phyloP scores from a whole-genome alignment of 2,113 vertebrate species.

The Apodemus speciosus region DNA sequence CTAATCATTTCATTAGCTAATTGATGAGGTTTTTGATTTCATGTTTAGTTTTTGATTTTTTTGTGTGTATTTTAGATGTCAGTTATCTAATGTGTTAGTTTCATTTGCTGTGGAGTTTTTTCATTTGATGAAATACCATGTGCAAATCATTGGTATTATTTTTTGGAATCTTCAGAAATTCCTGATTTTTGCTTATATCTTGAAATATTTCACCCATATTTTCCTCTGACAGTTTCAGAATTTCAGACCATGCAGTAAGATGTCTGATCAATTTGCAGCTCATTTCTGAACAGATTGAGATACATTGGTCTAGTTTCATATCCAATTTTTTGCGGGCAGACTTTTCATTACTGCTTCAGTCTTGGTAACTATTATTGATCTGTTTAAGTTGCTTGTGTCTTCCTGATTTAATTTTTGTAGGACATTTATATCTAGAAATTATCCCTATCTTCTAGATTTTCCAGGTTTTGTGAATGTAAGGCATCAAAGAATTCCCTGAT shows the following conservation, averaged over 20 bases:
- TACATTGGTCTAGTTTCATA: neutral
- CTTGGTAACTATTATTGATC: neutral
- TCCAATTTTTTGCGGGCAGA: neutral
- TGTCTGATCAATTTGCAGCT: neutral
- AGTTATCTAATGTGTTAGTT: neutral
- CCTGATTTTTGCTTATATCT: neutral
- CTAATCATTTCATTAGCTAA: neutral
- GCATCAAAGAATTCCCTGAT: neutral
- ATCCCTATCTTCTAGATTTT: neutral
- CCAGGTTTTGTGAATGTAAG: neutral
- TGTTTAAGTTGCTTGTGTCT: neutral
- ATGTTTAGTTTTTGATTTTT: neutral
- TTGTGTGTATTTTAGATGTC: neutral
- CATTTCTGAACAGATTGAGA: neutral
- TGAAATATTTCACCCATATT: neutral
- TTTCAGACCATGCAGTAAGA: neutral
- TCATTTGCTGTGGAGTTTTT: neutral
- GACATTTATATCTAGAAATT: neutral
- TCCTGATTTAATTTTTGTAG: neutral
- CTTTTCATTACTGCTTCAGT: neutral
- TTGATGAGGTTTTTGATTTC: neutral
- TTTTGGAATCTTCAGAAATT: neutral
- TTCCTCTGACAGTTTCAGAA: neutral
- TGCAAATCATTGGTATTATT: neutral
- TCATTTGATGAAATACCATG: neutral